Conservation (phyloP, 2,888 invertebrate genomes). For the Nomada ruficornis region DNA sequence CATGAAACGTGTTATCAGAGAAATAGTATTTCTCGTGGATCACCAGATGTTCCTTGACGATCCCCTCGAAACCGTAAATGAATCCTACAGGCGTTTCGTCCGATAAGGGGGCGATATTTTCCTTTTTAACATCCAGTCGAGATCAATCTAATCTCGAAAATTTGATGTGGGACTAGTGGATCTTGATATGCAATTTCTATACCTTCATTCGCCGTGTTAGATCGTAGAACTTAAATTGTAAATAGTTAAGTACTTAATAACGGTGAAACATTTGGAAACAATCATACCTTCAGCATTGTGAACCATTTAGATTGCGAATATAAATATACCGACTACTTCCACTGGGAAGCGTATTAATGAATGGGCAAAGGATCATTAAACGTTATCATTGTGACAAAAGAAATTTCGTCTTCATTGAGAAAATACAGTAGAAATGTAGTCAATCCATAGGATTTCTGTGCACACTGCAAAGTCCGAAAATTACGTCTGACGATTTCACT, state of each 20-base stretch:
- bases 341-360: too few relatives aligned
- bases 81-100: conserved; percentile 12
- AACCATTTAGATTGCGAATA: too few relatives aligned
- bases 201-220: too few relatives aligned
- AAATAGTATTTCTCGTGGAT: neutral
- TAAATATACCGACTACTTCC: too few relatives aligned
- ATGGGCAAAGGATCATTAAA: neutral
- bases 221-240: neutral
- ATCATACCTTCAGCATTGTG: too few relatives aligned
- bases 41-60: neutral
- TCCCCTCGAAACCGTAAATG: conserved; percentile 28
- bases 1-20: conserved; percentile 18
- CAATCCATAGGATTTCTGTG: neutral
- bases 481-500: conserved; percentile 17
- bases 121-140: conserved; percentile 8
- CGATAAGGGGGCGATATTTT: conserved; percentile 15
- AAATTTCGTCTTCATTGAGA: neutral
- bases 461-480: conserved; percentile 18
- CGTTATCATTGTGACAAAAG: neutral
- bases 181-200: conserved; percentile 15
- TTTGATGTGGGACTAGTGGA: conserved; percentile 6
- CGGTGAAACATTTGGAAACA: too few relatives aligned
- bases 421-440: neutral
- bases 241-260: neutral
- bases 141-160: conserved; percentile 16